Base-by-base conservation (phyloP, 2,888 invertebrate genomes). In the Lasioglossum pauxillum region DNA sequence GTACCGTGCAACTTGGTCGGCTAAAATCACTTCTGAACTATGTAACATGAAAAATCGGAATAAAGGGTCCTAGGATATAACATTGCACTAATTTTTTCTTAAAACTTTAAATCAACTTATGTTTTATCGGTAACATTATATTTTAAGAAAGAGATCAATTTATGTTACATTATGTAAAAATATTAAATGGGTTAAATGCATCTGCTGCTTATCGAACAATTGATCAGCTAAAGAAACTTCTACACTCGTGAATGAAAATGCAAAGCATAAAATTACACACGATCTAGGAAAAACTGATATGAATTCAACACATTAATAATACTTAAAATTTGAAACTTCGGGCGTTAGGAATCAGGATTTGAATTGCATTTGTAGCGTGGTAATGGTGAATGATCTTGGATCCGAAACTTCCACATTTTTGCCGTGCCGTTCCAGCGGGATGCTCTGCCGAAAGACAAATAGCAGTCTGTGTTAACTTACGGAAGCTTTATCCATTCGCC, bases 401-500 rank as follows among this genome's bases (percentile, higher is more conserved):
- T n/a, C 14, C 14, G 2, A n/a, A 14, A 71, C n/a, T 12, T 14
- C 41, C 5, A n/a, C 41, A n/a, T n/a, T 71, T 71, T 71, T 71
- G n/a, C 71, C n/a, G 23, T 1, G 12, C 49, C 16, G 10, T 31
- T 44, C 57, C 27, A 27, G n/a, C 16, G 74, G 23, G 75, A 35
- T 74, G 38, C 60, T 57, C 41, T 0, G 46, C 31, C 44, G 41
- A 60, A 81, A 79, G 31, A 71, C 74, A 87, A 88, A 88, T 67
- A 87, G 44, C 64, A 78, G 75, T 19, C 77, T 79, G 82, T 80
- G 82, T 78, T 82, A 57, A 77, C 81, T 75, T 53, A 44, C 46
- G 87, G 79, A 64, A 72, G 71, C 57, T 77, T 71, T 57, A 57
- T 74, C 83, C 84, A 84, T 86, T 92, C 83, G 87, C 88, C 90